Evolutionary conservation across 2,113 vertebrate species (phyloP).

Genomic region (Helogale parvula): DNA sequence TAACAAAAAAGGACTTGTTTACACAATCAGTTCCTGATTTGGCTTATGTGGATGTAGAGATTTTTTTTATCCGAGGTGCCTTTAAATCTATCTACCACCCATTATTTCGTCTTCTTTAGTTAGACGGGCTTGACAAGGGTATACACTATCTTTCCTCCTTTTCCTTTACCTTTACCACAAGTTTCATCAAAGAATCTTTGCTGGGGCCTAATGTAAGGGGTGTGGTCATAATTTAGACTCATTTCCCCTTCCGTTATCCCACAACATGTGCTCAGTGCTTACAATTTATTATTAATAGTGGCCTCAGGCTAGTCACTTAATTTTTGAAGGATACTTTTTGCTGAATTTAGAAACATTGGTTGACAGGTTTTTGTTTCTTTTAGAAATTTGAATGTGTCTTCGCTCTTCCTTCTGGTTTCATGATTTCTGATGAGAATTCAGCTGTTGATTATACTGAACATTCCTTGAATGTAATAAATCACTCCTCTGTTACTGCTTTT

Average conservation of each 20-base stretch:
- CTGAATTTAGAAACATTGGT: conserved; percentile 1
- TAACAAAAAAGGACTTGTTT: conserved; percentile 11
- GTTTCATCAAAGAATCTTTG: not conserved
- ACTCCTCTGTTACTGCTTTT: not conserved
- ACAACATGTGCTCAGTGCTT: not conserved
- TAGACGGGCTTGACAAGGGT: not conserved
- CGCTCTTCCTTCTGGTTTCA: not conserved
- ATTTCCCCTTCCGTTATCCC: not conserved
- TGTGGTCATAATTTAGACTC: conserved; percentile 28
- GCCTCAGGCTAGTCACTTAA: not conserved
- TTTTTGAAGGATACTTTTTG: conserved; percentile 1
- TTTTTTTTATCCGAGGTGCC: not conserved
- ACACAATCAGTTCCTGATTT: not conserved
- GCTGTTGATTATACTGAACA: not conserved
- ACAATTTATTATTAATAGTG: not conserved
- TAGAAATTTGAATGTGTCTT: not conserved
- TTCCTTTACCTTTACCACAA: not conserved
- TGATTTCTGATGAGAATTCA: conserved; percentile 7
- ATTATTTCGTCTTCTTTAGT: not conserved
- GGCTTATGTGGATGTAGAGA: not conserved
- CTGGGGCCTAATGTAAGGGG: not conserved
- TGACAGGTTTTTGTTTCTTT: not conserved
- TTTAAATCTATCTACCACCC: not conserved
- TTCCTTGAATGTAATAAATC: not conserved
- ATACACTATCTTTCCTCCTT: not conserved